phyloP scores from a whole-genome alignment of 2,888 invertebrate genomes.

The Caprella mutica region DNA sequence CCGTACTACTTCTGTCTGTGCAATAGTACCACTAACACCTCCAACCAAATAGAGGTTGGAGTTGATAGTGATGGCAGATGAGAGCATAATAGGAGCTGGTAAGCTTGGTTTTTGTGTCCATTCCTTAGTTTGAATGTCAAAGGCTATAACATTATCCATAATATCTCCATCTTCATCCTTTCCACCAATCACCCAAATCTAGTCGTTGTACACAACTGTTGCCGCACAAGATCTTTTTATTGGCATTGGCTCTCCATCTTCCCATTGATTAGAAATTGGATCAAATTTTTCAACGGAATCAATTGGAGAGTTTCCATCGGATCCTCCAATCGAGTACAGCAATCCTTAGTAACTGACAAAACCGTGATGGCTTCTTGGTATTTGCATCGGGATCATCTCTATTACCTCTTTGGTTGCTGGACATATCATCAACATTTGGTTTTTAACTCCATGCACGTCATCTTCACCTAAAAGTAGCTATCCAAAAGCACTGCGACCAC shows the following conservation, averaged over 20 bases:
- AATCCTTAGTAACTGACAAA: slow-evolving; percentile 8
- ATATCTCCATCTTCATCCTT: slow-evolving; percentile 3
- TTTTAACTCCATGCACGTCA: slow-evolving; percentile 1
- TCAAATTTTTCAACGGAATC: slow-evolving; percentile 7
- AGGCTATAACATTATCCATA: slow-evolving; percentile 6
- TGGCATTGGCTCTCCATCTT: background rate
- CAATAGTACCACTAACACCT: slow-evolving; percentile 8
- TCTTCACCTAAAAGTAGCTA: slow-evolving; percentile 9
- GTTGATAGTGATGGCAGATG: slow-evolving; percentile 4
- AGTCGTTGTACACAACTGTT: slow-evolving; percentile 1
- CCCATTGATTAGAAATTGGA: background rate
- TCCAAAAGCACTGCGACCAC: slow-evolving; percentile 9
- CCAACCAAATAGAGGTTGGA: slow-evolving; percentile 7
- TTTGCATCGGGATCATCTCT: slow-evolving; percentile 1
- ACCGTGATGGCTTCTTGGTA: slow-evolving; percentile 9
- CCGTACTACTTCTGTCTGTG: background rate
- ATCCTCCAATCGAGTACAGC: slow-evolving; percentile 13
- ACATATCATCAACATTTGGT: background rate
- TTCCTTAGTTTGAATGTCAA: background rate
- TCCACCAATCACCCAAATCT: slow-evolving; percentile 13
- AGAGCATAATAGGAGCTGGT: slow-evolving; percentile 8
- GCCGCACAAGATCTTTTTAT: slow-evolving; percentile 8
- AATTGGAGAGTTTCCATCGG: slow-evolving; percentile 8
- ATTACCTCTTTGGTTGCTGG: background rate
- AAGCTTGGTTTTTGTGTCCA: slow-evolving; percentile 6